Evolutionary conservation across 2,797 vertebrate species (phyloP).

Genomic region (Nasua narica): DNA sequence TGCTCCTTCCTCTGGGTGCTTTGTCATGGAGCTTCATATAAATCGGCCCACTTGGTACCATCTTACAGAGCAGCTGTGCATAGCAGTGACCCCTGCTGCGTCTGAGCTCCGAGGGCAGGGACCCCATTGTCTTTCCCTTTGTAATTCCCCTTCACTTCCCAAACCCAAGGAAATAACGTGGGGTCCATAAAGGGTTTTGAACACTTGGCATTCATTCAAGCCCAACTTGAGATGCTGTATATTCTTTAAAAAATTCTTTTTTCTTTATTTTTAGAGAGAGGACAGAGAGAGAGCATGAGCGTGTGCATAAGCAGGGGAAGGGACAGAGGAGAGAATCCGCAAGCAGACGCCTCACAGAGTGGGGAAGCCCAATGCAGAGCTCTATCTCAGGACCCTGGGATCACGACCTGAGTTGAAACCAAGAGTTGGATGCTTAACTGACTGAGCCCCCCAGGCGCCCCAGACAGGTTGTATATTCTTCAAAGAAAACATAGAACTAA

Average conservation of each 20-base stretch:
- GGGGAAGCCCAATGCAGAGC: background rate
- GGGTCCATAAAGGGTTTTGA: background rate
- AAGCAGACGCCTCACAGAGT: background rate
- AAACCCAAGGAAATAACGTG: background rate
- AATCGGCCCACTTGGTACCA: background rate
- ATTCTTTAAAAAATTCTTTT: background rate
- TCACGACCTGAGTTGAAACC: background rate
- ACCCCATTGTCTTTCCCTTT: background rate
- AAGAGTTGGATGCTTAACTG: background rate
- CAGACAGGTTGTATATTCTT: background rate
- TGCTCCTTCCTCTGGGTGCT: background rate
- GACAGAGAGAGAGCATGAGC: background rate
- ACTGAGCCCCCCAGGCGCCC: background rate
- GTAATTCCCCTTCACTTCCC: background rate
- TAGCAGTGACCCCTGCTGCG: background rate
- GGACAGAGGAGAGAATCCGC: background rate
- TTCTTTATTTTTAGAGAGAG: background rate
- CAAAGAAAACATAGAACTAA: background rate
- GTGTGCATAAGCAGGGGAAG: background rate
- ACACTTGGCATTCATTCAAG: background rate
- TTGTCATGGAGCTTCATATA: background rate
- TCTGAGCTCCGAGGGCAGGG: background rate
- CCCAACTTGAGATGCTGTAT: background rate
- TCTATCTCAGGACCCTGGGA: background rate
- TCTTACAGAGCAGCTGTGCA: background rate